Base-by-base conservation (phyloP, 2,888 invertebrate genomes). In the Pseudococcus jackbeardsleyi region DNA sequence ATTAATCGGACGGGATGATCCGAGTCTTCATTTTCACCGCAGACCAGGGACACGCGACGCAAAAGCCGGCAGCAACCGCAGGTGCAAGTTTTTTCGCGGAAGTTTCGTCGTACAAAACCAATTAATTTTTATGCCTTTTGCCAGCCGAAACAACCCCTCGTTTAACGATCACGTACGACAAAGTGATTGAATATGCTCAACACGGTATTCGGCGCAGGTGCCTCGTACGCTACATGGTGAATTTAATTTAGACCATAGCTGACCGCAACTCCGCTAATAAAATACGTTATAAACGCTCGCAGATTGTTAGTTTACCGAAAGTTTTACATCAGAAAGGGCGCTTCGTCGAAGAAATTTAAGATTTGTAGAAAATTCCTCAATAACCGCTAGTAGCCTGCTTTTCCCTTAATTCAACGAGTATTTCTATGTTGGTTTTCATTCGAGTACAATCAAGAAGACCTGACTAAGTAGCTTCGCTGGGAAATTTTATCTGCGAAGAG, bases 21-120 rank as follows among this genome's bases (percentile, higher is more conserved):
- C n/a, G 9, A 42, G 8, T 46, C 79, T 46, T 17, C n/a, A 82
- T 82, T 19, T 46, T 82, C 4, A 42, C 42, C 42, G n/a, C 12
- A 79, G 17, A 42, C 72, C 42, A 42, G 42, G 42, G 2, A 26
- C 79, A 79, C 46, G 79, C 79, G 46, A n/a, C 42, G 12, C 79
- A n/a, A 39, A 82, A 82, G 77, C 7, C 0, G 42, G 6, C 42
- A 17, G 5, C 33, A 72, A 26, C 46, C n/a, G 46, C 39, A 82
- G 79, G 79, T 82, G 79, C 46, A 82, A 82, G 42, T 82, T 82
- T 82, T 77, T 82, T 82, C 79, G 79, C 79, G 79, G 79, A 82
- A 42, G 79, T 82, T 82, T 82, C 12, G 46, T 82, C 46, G 39
- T 46, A 22, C 9, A 42, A 46, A 82, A 82, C 79, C 79, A 82